Evolutionary conservation across 1,140 invertebrate species (phyloP), one percentile per base, ranked within the genome.

Genomic region (Chelonus insularis): DNA sequence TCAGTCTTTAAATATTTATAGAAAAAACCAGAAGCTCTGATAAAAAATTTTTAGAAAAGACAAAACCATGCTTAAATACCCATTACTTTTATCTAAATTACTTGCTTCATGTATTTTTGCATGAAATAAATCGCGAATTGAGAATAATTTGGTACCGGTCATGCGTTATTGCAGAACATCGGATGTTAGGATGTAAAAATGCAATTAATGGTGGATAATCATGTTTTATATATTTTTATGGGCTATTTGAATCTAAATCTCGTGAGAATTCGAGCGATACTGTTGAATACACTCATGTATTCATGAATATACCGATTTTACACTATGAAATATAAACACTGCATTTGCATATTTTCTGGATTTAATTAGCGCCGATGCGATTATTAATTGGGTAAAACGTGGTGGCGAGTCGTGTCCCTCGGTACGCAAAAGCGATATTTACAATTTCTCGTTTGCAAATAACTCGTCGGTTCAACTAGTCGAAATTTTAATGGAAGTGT

Each of bases 301-400:
- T 68, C 66, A 62, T 63, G 57, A 61, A 47, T 48, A 48, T 16
- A 12, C 41, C 66, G 64, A 64, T 65, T 18, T 1, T 8, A 7
- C 7, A 65, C 66, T 74, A 75, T 78, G 71, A 72, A 73, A 69
- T 79, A 77, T 73, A 76, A 76, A 77, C 69, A 71, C 66, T 67
- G 68, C 72, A 75, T 79, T 80, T 77, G 75, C 78, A 77, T 78
- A 76, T 76, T 80, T 81, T 75, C 76, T 73, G 68, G 68, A 76
- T 76, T 80, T 79, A 81, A 81, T 80, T 79, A 80, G 77, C 72
- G 74, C 66, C 72, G 68, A 77, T 77, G 67, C 69, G 67, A 77
- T 78, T 75, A 78, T 76, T 77, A 81, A 79, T 78, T 73, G 74
- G 69, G 68, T 67, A 67, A 66, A 63, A 68, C 69, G 62, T 56